These are phyloP conservation scores for Saturnia pavonia DNA, from an alignment of 2,888 invertebrate species.

Conservation along the genomic window DNA sequence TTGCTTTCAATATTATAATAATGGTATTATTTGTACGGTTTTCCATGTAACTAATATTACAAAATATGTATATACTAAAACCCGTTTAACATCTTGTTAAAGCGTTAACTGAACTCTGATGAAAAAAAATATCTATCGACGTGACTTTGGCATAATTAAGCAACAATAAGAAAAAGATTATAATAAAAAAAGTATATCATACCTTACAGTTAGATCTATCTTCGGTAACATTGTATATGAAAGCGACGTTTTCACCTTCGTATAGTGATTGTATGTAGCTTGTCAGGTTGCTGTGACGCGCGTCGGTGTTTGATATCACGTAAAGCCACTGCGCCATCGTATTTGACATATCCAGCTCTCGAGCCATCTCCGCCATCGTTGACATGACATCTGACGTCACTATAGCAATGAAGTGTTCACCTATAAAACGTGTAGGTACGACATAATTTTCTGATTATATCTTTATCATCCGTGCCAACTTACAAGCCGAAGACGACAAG, in stretches of 20 bases:
- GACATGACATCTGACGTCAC: constrained; percentile 83
- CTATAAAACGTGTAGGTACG: constrained; percentile 44
- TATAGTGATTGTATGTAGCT: constrained; percentile 81
- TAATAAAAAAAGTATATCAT: too few relatives aligned
- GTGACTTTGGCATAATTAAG: too few relatives aligned
- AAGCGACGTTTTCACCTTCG: constrained; percentile 92
- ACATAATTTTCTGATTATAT: background rate
- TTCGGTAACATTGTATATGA: constrained; percentile 86
- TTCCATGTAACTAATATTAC: too few relatives aligned
- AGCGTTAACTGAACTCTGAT: too few relatives aligned
- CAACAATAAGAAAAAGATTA: too few relatives aligned
- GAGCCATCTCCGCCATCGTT: constrained; percentile 86
- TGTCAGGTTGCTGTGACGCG: constrained; percentile 74
- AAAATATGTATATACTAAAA: too few relatives aligned
- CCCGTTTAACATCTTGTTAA: too few relatives aligned
- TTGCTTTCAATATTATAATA: too few relatives aligned
- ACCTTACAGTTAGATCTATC: constrained; percentile 80
- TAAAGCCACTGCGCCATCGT: constrained; percentile 92
- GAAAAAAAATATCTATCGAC: too few relatives aligned
- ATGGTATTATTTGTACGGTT: too few relatives aligned
- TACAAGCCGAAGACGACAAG: too few relatives aligned
- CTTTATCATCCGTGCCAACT: background rate
- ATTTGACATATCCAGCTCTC: constrained; percentile 84
- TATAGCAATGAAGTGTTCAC: constrained; percentile 83
- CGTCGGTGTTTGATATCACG: constrained; percentile 84